These are phyloP conservation scores for Phrynocephalus guinanensis DNA, from an alignment of 2,797 vertebrate genomes.

Conservation along the genomic window DNA sequence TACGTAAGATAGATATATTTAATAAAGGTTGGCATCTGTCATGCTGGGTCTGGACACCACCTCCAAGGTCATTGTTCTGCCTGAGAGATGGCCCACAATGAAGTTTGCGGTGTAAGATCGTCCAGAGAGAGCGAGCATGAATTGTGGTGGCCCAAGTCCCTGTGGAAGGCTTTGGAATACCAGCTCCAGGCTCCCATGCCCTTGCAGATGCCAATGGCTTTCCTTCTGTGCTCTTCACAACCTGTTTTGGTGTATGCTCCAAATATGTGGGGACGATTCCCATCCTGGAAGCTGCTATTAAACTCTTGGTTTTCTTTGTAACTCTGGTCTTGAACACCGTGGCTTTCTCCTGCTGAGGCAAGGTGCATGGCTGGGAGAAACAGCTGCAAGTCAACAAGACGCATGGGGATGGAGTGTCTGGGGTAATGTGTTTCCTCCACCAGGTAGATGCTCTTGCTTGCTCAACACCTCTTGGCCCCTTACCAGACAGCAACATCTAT, in stretches of 20 bases:
- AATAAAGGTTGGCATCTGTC: slow-evolving; percentile 42
- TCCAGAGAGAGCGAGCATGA: slow-evolving; percentile 3
- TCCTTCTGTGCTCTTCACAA: slow-evolving; percentile 66
- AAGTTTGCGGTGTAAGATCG: background rate
- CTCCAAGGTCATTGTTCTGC: slow-evolving; percentile 43
- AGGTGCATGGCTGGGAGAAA: background rate
- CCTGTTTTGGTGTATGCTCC: slow-evolving; percentile 72
- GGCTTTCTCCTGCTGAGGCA: background rate
- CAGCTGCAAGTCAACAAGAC: too few species aligned
- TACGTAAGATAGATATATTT: slow-evolving; percentile 62
- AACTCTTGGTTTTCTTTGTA: slow-evolving; percentile 77
- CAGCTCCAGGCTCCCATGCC: slow-evolving; percentile 57
- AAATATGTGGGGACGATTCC: slow-evolving; percentile 64
- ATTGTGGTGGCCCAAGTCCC: slow-evolving; percentile 17
- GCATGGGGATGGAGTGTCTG: too few species aligned
- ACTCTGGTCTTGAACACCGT: slow-evolving; percentile 45
- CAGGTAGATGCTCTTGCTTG: background rate
- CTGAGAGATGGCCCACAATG: slow-evolving; percentile 26
- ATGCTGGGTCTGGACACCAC: slow-evolving; percentile 50
- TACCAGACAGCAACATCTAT: background rate
- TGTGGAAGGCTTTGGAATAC: slow-evolving; percentile 19
- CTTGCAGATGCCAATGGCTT: slow-evolving; percentile 57
- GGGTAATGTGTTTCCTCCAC: too few species aligned
- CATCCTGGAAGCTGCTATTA: slow-evolving; percentile 73
- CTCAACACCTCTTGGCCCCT: background rate